Percentiles rank a stretch among this genome's conserved stretches.
phyloP scores from a whole-genome alignment of 1,140 invertebrate species.

The Triops longicaudatus region DNA sequence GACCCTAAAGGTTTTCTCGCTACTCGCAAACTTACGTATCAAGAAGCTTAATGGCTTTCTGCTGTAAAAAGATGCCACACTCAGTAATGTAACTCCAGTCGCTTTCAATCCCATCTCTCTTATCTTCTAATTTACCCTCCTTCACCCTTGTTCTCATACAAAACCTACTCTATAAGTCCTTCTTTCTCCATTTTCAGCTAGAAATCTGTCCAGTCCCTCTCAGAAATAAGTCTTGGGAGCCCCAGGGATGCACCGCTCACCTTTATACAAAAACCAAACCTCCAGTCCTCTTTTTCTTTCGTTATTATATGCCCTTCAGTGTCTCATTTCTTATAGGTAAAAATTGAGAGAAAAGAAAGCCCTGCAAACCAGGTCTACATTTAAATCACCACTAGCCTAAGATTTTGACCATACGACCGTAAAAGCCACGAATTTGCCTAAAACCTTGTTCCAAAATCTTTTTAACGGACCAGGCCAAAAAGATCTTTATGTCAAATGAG shows the following conservation, averaged over 20 bases:
- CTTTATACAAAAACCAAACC: background rate
- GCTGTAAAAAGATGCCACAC: background rate
- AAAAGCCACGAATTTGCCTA: too few relatives aligned
- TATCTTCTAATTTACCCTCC: slow-evolving; percentile 14
- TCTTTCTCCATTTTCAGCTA: background rate
- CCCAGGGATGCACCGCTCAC: background rate
- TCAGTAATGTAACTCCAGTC: background rate
- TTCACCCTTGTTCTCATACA: background rate
- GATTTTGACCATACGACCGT: too few relatives aligned
- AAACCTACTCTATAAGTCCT: background rate
- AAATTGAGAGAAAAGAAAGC: background rate
- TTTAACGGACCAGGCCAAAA: too few relatives aligned
- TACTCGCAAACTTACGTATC: background rate
- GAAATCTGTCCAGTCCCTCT: background rate
- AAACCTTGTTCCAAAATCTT: too few relatives aligned
- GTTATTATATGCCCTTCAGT: background rate
- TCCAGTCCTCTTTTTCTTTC: background rate
- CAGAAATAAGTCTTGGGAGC: background rate
- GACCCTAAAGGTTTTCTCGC: background rate
- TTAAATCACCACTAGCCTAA: too few relatives aligned
- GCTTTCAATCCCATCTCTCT: background rate
- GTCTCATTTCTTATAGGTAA: background rate
- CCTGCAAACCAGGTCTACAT: too few relatives aligned
- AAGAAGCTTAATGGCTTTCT: slow-evolving; percentile 7
- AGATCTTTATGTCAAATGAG: too few relatives aligned